Evolutionary conservation across 2,113 vertebrate genomes (phyloP).

Genomic region (Herpetotheres cachinnans): DNA sequence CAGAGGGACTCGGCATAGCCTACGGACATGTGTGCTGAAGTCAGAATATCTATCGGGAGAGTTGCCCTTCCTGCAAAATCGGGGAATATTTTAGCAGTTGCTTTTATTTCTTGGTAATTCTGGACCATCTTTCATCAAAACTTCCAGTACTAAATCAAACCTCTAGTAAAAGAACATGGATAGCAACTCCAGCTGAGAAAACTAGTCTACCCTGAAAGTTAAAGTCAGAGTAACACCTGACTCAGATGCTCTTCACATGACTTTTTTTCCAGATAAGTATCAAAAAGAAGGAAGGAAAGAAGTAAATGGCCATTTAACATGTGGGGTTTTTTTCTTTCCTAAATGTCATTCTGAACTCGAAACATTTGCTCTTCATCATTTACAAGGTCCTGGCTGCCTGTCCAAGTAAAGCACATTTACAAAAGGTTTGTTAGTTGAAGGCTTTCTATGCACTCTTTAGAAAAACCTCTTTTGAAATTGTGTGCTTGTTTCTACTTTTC

Average conservation of each 20-base stretch:
- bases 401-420: not conserved
- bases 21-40: not conserved
- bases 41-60: fast-evolving
- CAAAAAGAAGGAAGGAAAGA: not conserved
- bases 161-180: not conserved
- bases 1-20: fast-evolving
- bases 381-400: not conserved
- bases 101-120: not conserved
- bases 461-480: not conserved
- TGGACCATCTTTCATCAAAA: not conserved
- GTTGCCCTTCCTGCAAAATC: not conserved
- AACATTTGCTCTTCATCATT: not conserved
- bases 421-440: not conserved
- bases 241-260: not conserved
- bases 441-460: not conserved
- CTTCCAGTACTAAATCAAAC: not conserved
- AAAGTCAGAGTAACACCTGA: not conserved
- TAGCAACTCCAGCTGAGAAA: not conserved
- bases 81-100: not conserved
- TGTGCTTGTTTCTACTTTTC: not conserved
- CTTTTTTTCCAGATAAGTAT: not conserved
- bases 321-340: not conserved
- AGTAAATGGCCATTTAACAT: not conserved
- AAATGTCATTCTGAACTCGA: not conserved
- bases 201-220: not conserved